These are phyloP conservation scores for Nebria brevicollis DNA, from an alignment of 2,888 invertebrate species.

Conservation along the genomic window DNA sequence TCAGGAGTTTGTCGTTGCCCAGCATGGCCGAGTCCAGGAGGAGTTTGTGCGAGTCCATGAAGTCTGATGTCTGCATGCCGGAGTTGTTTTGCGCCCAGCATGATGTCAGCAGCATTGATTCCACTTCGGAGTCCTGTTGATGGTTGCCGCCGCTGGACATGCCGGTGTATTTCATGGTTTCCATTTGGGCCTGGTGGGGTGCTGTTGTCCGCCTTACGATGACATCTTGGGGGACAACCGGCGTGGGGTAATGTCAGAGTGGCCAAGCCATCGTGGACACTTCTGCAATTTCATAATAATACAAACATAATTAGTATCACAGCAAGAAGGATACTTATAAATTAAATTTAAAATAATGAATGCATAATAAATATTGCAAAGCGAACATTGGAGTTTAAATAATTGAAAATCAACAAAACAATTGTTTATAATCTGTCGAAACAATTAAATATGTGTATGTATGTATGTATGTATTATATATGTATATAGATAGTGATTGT, in stretches of 20 bases:
- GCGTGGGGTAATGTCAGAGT: conserved; percentile 26
- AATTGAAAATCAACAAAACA: no score
- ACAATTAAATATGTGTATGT: no score
- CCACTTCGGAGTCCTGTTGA: conserved; percentile 66
- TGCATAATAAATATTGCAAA: no score
- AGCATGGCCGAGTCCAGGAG: conserved; percentile 68
- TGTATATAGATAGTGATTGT: conserved; percentile 27
- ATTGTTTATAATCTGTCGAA: no score
- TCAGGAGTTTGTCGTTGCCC: conserved; percentile 62
- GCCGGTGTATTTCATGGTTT: conserved; percentile 63
- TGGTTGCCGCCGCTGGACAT: conserved; percentile 58
- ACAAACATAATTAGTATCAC: background rate
- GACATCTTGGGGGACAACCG: conserved; percentile 25
- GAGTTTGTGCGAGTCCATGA: conserved; percentile 68
- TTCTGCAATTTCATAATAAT: background rate
- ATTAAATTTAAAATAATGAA: no score
- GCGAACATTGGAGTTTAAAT: no score
- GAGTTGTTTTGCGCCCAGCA: conserved; percentile 73
- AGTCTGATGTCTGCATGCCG: conserved; percentile 64
- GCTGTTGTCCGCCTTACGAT: conserved; percentile 14
- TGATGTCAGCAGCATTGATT: conserved; percentile 76
- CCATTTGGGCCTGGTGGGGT: conserved; percentile 52
- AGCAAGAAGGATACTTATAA: no score
- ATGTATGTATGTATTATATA: background rate
- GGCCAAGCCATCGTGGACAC: conserved; percentile 25